Conservation (phyloP, 2,888 invertebrate species). For the Parascotia fuliginaria region DNA sequence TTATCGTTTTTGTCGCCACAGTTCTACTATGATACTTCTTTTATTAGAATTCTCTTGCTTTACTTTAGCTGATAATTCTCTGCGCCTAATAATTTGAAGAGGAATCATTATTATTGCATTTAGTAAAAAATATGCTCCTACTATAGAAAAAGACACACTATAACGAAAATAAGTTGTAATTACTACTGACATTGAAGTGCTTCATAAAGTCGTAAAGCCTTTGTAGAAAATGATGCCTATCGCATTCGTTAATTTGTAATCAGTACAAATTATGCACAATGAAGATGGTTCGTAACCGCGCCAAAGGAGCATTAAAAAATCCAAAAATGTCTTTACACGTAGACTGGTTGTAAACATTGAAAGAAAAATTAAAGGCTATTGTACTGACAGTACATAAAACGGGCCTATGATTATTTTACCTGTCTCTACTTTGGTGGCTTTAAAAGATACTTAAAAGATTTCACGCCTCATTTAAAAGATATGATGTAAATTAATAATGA, state of each 20-base stretch:
- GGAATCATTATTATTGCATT: constrained; percentile 58
- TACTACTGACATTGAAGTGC: constrained; percentile 65
- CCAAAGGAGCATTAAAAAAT: constrained; percentile 58
- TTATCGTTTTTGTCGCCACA: no score
- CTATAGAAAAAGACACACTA: constrained; percentile 57
- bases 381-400: constrained; percentile 57
- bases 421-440: no score
- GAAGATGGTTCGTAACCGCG: constrained; percentile 62
- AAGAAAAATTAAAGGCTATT: constrained; percentile 58
- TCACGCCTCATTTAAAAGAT: no score
- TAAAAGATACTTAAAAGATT: no score
- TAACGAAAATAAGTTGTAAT: constrained; percentile 60
- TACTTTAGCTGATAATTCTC: constrained; percentile 1
- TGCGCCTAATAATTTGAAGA: constrained; percentile 42
- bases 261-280: constrained; percentile 69
- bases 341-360: constrained; percentile 64
- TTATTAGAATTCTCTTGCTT: background rate
- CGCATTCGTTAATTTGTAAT: constrained; percentile 70
- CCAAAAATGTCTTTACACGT: constrained; percentile 62
- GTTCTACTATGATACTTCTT: no score
- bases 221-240: constrained; percentile 71
- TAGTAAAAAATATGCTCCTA: constrained; percentile 59
- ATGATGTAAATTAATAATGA: no score
- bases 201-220: constrained; percentile 66
- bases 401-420: no score